Conservation (phyloP, 92 coral and sea anemone species). For the Meandrina meandrites region DNA sequence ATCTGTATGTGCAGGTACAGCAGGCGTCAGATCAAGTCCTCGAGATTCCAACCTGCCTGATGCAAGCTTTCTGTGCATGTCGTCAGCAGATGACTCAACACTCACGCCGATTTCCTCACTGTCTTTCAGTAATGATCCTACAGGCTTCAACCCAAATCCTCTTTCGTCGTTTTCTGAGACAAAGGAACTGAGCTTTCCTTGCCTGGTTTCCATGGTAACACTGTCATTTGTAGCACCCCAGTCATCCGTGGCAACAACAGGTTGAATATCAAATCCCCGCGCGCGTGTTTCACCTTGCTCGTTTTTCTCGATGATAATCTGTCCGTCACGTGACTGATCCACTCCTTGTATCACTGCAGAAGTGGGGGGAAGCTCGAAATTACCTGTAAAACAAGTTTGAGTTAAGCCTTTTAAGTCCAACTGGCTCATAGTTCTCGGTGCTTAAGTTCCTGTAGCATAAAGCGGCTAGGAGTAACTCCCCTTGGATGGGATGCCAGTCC, state of each 20-base stretch:
- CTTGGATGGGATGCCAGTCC: too few relatives aligned
- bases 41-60: constrained; percentile 16
- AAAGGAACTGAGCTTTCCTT: constrained; percentile 21
- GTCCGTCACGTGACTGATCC: constrained; percentile 46
- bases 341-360: background rate
- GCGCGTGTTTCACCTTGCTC: constrained; percentile 68
- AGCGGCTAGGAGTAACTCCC: too few relatives aligned
- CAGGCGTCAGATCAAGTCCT: constrained; percentile 47
- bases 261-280: constrained; percentile 80
- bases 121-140: background rate
- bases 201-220: constrained; percentile 7
- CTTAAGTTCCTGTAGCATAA: too few relatives aligned
- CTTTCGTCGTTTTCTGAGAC: constrained; percentile 6
- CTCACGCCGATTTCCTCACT: background rate
- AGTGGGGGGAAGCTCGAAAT: constrained; percentile 17
- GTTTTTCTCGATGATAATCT: constrained; percentile 73
- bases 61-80: constrained; percentile 3
- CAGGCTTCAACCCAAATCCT: constrained; percentile 47
- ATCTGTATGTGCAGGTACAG: constrained; percentile 18
- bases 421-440: too few relatives aligned
- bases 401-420: too few relatives aligned
- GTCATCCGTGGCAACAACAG: constrained; percentile 68
- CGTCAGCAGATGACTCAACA: constrained; percentile 12
- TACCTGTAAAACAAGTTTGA: background rate
- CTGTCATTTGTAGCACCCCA: background rate